Evolutionary conservation across 2,888 invertebrate species (phyloP).

Genomic region (Caenorhabditis doughertyi): DNA sequence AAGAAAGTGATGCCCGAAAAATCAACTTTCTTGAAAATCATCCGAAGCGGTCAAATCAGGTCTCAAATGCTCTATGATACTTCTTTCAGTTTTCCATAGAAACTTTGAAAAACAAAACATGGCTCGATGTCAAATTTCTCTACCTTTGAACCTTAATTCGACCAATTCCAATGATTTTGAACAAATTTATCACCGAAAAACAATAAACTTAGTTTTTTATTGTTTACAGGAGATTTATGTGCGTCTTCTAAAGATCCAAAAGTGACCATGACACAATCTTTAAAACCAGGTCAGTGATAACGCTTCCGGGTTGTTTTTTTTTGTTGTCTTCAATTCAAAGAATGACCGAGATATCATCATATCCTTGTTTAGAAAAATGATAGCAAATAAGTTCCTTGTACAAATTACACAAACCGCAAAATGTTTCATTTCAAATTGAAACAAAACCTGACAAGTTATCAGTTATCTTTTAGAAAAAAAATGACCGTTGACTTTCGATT

Average conservation of each 20-base stretch:
- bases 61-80: too few relatives aligned
- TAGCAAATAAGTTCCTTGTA: not conserved
- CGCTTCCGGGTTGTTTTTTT: conserved; percentile 21
- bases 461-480: not conserved
- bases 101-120: too few relatives aligned
- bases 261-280: conserved; percentile 3
- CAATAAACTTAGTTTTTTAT: not conserved
- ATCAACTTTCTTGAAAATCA: too few relatives aligned
- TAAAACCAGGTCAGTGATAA: conserved; percentile 20
- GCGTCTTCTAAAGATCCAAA: not conserved
- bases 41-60: too few relatives aligned
- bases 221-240: not conserved
- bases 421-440: not conserved
- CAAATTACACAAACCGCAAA: not conserved
- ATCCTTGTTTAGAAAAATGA: not conserved
- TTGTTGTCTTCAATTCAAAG: not conserved
- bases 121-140: too few relatives aligned
- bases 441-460: not conserved
- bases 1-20: too few relatives aligned
- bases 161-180: too few relatives aligned
- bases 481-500: not conserved
- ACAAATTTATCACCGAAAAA: too few relatives aligned
- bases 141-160: too few relatives aligned
- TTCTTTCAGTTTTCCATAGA: too few relatives aligned
- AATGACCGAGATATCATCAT: not conserved